Base-by-base conservation (phyloP, 2,888 invertebrate species). In the Lasioglossum calceatum region DNA sequence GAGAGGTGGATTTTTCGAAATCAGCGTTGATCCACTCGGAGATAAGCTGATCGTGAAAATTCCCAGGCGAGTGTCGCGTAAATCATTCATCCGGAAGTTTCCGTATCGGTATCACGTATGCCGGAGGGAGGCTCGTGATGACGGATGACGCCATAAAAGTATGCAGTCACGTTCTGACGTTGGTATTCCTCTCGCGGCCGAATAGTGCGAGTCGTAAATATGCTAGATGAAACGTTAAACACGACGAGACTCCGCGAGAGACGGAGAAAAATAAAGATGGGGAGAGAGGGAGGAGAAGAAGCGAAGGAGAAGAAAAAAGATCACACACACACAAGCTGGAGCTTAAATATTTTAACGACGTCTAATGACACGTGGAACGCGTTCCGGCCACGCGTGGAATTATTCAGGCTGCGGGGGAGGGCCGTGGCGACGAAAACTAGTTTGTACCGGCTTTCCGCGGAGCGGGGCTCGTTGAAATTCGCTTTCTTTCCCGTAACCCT, bases 111-210 rank as follows among this genome's bases (percentile, higher is more conserved):
- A 50, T 50, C 84, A 47, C 74, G 78, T 54, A 54, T 75, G 27
- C n/a, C 61, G 61, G 14, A 14, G 27, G 61, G 16, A 61, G 61
- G 27, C 61, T 36, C 39, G 39, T 39, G 54, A 54, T 85, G 82
- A 84, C 50, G 71, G 27, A 85, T 79, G 79, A 76, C 54, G 50
- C 84, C 50, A 76, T 79, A 83, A 83, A 85, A 76, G 76, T 75
- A 61, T 54, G 61, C 47, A 54, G 83, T 76, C 79, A 71, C 79
- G 83, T 76, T 23, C 32, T 16, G 73, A 54, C 54, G 61, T 71
- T 12, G 71, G 8, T 74, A 76, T 81, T 84, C 64, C 32, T 58
- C 76, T 16, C 67, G 32, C 27, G 39, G 36, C 39, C 74, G 71
- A 36, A 47, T 42, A 72, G 47, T 23, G 16, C 58, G 76, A 12